A percentile compares a stretch with the other conserved stretches of the same genome.
Evolutionary conservation across 2,113 vertebrate species (phyloP).

Genomic region (Tretioscincus oriximinensis): DNA sequence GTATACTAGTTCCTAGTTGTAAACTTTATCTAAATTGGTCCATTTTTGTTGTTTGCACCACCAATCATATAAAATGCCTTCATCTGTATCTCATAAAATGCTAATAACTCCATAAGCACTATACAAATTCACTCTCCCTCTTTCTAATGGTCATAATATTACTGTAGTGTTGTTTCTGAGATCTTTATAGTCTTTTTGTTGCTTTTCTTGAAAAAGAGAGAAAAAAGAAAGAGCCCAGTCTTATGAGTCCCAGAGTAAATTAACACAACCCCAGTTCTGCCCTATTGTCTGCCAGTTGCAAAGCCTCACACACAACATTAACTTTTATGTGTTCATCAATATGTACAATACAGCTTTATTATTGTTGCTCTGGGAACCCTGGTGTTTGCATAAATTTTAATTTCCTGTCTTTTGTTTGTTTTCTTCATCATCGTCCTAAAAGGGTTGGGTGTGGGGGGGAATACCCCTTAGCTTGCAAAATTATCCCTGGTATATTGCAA

Average conservation of each 20-base stretch:
- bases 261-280: conserved; percentile 38
- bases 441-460: conserved; percentile 14
- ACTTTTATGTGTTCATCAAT: conserved; percentile 63
- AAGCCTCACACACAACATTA: conserved; percentile 56
- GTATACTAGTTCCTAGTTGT: neutral
- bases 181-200: conserved; percentile 41
- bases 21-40: conserved; percentile 17
- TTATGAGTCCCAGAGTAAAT: conserved; percentile 54
- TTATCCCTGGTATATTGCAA: conserved; percentile 27
- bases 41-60: neutral
- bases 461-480: conserved; percentile 52
- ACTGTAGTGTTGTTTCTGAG: conserved; percentile 37
- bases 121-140: conserved; percentile 46
- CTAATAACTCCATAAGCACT: conserved; percentile 26
- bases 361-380: conserved; percentile 62
- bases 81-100: neutral
- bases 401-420: conserved; percentile 70
- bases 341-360: conserved; percentile 56
- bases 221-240: conserved; percentile 39
- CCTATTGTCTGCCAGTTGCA: neutral
- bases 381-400: conserved; percentile 71
- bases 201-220: no score
- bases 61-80: neutral
- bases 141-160: neutral
- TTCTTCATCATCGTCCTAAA: conserved; percentile 65